Evolutionary conservation across 1,140 invertebrate genomes (phyloP), one percentile per base, ranked within the genome.

Genomic region (Lordiphosa clarofinis): DNA sequence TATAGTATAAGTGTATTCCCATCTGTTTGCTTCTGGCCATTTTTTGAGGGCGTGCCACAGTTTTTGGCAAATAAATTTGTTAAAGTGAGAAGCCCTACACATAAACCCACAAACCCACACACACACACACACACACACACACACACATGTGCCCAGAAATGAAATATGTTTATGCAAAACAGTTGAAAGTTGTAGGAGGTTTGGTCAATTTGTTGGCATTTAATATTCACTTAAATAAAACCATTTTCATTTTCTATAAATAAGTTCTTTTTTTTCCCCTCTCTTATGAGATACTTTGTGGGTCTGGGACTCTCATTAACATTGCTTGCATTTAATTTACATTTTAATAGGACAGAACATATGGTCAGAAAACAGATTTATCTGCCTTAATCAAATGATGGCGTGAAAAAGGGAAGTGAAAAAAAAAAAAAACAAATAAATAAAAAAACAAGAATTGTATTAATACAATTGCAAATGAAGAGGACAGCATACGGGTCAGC

Each of bases 21-120:
- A 64, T 61, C 56, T 66, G 63, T 48, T 66, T 66, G 52, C 44
- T 28, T 48, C 56, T 43, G 37, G 54, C 42, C 42, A 11, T 28
- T 24, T 28, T 38, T 47, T 71, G 54, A 38, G 53, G 35, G 47
- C 47, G 52, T 52, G 19, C 44, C 39, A 64, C 73, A 78, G 55
- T 58, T 28, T 68, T 68, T 59, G 74, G 74, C 47, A 78, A 78
- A 78, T 73, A 78, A 69, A 79, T 79, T 78, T 79, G 74, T 79
- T 79, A 65, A 73, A 62, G 67, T 46, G 38, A 48, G 21, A 21
- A 21, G 1, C 37, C 21, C 50, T 15, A 15, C 15, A 15, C 15
- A 15, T 3, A 15, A 15, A 40, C 36, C 43, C 37, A 39, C 24
- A 44, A n/a, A 43, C 5, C 10, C 39, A 19, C 11, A 48, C n/a